A percentile compares a stretch with the other conserved stretches of the same genome.
phyloP scores from a whole-genome alignment of 2,113 vertebrate genomes.

The Caretta caretta region DNA sequence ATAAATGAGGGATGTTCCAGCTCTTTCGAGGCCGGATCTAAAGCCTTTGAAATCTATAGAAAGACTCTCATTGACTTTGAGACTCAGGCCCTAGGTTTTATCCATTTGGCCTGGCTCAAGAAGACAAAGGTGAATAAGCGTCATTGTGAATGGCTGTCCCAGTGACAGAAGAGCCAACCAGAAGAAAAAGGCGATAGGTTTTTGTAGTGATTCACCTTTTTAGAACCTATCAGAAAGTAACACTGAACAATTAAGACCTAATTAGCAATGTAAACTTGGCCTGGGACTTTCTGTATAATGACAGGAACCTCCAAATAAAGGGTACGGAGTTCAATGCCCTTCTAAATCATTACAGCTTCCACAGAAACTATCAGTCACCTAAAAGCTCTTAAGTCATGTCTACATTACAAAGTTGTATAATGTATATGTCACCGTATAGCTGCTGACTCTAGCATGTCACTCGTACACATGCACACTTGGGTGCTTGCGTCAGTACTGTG shows the following conservation, averaged over 20 bases:
- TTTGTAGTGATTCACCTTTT: too few species aligned
- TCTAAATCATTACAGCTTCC: slow-evolving; percentile 39
- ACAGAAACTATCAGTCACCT: slow-evolving; percentile 30
- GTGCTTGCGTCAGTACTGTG: too few species aligned
- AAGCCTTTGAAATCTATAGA: too few species aligned
- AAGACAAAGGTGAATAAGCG: background rate
- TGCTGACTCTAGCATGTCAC: too few species aligned
- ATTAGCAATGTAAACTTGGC: background rate
- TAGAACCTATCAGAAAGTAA: background rate
- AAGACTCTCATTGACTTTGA: too few species aligned
- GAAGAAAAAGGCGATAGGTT: background rate
- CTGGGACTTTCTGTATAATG: slow-evolving; percentile 3
- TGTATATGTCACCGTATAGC: too few species aligned
- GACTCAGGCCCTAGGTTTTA: background rate
- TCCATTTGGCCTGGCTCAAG: background rate
- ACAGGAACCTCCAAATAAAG: slow-evolving; percentile 51
- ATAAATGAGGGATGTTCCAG: background rate
- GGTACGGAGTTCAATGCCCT: slow-evolving; percentile 10
- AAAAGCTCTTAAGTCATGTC: background rate
- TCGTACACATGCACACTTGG: too few species aligned
- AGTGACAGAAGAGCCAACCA: background rate
- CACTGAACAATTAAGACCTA: slow-evolving; percentile 46
- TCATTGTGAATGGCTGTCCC: background rate
- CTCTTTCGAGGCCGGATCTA: too few species aligned
- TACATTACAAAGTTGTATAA: too few species aligned